A percentile compares a stretch with the other conserved stretches of the same genome.
Conservation (phyloP, 2,888 invertebrate species). For the Leucophora obtusa region DNA sequence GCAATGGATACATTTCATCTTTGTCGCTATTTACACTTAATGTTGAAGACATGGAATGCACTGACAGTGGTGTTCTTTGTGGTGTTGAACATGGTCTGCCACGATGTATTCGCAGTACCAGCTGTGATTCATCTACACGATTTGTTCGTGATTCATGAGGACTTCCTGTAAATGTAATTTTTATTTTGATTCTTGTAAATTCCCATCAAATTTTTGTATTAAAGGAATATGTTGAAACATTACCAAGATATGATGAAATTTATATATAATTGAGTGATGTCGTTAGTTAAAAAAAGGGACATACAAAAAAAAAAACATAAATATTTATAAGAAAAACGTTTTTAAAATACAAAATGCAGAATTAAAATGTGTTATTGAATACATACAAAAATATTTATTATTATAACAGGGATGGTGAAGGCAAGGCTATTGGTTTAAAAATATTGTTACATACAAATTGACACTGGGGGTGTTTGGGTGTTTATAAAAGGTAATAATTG, state of each 20-base stretch:
- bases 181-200: conserved; percentile 34
- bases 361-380: conserved; percentile 16
- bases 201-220: conserved; percentile 23
- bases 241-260: conserved; percentile 40
- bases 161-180: conserved; percentile 81
- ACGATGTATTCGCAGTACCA: conserved; percentile 93
- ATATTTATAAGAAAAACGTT: conserved; percentile 17
- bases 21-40: conserved; percentile 81
- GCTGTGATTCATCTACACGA: conserved; percentile 90
- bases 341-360: conserved; percentile 52
- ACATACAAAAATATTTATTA: conserved; percentile 1
- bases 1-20: conserved; percentile 67
- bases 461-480: no score
- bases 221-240: conserved; percentile 34
- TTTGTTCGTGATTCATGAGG: conserved; percentile 82
- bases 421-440: neutral
- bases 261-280: conserved; percentile 4
- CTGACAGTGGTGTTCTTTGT: conserved; percentile 80
- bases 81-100: conserved; percentile 82
- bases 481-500: no score
- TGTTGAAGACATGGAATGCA: conserved; percentile 82
- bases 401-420: neutral
- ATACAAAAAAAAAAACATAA: conserved; percentile 26
- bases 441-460: neutral
- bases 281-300: conserved; percentile 41